Evolutionary conservation across 1,140 invertebrate species (phyloP).

Genomic region (Drosophila novamexicana): DNA sequence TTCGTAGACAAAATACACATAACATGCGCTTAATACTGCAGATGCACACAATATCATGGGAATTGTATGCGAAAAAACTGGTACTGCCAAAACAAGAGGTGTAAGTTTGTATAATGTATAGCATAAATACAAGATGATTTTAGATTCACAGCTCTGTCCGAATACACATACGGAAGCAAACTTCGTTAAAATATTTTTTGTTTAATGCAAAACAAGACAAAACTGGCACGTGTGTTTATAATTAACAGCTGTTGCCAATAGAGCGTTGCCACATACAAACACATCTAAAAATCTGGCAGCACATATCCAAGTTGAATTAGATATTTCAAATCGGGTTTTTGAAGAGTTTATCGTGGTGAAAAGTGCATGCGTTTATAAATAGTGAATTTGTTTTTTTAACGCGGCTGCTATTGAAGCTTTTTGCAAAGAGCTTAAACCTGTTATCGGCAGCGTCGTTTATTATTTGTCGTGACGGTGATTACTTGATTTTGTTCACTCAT

Average conservation of each 20-base stretch:
- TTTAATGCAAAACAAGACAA: neutral
- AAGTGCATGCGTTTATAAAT: constrained; percentile 3
- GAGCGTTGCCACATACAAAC: constrained; percentile 17
- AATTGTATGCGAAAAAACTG: neutral
- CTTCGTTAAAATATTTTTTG: too few relatives aligned
- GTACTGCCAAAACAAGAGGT: neutral
- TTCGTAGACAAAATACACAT: neutral
- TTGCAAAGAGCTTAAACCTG: constrained; percentile 65
- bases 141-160: too few relatives aligned
- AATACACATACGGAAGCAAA: too few relatives aligned
- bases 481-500: constrained; percentile 45
- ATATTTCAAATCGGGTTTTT: constrained; percentile 11
- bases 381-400: neutral
- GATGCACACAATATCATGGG: neutral
- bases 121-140: too few relatives aligned
- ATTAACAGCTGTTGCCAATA: constrained; percentile 17
- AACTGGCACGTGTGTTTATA: constrained; percentile 11
- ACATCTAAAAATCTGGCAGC: constrained; percentile 11
- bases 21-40: neutral
- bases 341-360: constrained; percentile 17
- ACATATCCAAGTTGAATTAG: constrained; percentile 12
- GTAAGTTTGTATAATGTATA: constrained; percentile 11
- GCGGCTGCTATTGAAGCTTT: constrained; percentile 34
- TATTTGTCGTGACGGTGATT: constrained; percentile 27
- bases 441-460: constrained; percentile 51